A percentile compares a stretch with the other conserved stretches of the same genome.
Conservation (phyloP, 30 jellyfish, hydroid and myxozoan species). For the Chrysaora quinquecirrha region DNA sequence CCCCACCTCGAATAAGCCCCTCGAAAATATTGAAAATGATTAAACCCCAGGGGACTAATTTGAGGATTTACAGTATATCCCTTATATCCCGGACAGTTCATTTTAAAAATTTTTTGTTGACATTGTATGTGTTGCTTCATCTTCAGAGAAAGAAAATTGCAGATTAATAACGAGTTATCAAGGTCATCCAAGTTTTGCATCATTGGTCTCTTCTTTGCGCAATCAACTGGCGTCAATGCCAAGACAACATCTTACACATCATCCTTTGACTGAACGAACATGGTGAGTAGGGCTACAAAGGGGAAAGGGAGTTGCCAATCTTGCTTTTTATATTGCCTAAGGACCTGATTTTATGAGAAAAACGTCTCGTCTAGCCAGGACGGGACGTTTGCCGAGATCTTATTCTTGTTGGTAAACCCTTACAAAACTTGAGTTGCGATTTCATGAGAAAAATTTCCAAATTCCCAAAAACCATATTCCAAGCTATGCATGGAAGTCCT, state of each 20-base stretch:
- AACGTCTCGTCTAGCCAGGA: not conserved
- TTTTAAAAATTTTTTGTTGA: too few relatives aligned
- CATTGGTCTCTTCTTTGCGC: slow-evolving; percentile 64
- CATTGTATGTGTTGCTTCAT: too few relatives aligned
- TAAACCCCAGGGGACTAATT: too few relatives aligned
- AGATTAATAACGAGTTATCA: slow-evolving; percentile 30
- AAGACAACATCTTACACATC: slow-evolving; percentile 78
- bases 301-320: not conserved
- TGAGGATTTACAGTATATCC: too few relatives aligned
- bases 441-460: too few relatives aligned
- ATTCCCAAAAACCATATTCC: too few relatives aligned
- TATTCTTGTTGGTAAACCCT: not conserved
- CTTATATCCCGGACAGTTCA: too few relatives aligned
- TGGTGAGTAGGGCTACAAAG: slow-evolving; percentile 36
- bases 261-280: slow-evolving; percentile 68
- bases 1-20: too few relatives aligned
- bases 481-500: too few relatives aligned
- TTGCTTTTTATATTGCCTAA: not conserved
- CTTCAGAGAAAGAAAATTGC: slow-evolving; percentile 17
- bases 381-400: not conserved
- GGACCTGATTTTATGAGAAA: not conserved
- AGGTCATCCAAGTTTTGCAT: slow-evolving; percentile 74
- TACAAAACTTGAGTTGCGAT: too few relatives aligned
- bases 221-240: slow-evolving; percentile 70
- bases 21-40: too few relatives aligned